Evolutionary conservation across 2,888 invertebrate genomes (phyloP).

Genomic region (Ochropleura leucogaster): DNA sequence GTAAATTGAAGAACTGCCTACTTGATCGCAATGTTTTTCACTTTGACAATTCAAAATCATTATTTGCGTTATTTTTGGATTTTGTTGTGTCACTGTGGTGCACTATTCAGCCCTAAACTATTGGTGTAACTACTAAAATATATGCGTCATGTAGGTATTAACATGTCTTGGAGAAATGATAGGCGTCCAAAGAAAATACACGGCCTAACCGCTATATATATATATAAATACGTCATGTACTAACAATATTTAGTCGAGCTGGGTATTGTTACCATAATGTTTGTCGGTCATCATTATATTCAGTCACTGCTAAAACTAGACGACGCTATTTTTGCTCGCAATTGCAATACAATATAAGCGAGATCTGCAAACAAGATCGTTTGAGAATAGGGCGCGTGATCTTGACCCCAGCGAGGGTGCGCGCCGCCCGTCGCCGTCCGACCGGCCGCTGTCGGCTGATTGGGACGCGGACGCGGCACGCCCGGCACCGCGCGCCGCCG

Average conservation of each 20-base stretch:
- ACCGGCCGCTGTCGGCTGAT: conserved; percentile 1
- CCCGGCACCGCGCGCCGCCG: background rate
- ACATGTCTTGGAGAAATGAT: no score
- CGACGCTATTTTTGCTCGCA: background rate
- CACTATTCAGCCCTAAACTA: background rate
- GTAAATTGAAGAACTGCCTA: background rate
- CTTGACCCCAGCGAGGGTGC: conserved; percentile 40
- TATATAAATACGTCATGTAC: background rate
- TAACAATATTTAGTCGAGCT: no score
- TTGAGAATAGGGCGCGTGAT: conserved; percentile 38
- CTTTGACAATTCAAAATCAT: background rate
- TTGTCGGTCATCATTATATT: background rate
- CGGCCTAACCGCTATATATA: no score
- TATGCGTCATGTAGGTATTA: no score
- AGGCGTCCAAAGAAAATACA: no score
- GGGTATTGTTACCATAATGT: background rate
- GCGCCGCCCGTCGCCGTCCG: background rate
- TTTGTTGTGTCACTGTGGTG: background rate
- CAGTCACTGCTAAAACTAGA: background rate
- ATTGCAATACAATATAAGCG: conserved; percentile 10
- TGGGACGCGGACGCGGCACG: background rate
- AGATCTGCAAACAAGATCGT: conserved; percentile 28
- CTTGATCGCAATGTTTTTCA: background rate
- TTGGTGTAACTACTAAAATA: background rate
- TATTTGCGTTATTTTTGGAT: background rate